A percentile compares a stretch with the other conserved stretches of the same genome.
Evolutionary conservation across 2,113 vertebrate species (phyloP).

Genomic region (Rhynchomys soricoides): DNA sequence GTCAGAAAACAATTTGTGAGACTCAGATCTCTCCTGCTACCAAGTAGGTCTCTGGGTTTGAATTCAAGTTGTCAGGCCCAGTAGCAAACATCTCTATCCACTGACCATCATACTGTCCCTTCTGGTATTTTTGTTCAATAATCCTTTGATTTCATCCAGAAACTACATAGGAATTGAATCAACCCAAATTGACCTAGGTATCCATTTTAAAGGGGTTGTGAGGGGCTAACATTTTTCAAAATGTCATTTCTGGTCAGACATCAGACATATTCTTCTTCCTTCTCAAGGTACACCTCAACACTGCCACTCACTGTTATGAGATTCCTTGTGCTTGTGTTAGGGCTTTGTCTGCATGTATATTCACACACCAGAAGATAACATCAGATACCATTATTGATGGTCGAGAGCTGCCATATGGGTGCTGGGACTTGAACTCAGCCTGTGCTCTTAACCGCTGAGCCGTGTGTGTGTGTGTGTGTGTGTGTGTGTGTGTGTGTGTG

Average conservation of each 20-base stretch:
- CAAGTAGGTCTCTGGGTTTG: too few species aligned
- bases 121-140: background rate
- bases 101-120: background rate
- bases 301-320: background rate
- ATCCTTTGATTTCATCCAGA: background rate
- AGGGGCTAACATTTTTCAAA: background rate
- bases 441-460: background rate
- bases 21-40: background rate
- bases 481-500: background rate
- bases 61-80: background rate
- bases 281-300: background rate
- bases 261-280: background rate
- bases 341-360: background rate
- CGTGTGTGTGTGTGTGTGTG: too few species aligned
- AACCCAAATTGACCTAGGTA: background rate
- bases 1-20: background rate
- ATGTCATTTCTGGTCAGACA: background rate
- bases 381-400: too few species aligned
- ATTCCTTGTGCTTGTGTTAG: background rate
- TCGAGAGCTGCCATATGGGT: too few species aligned
- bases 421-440: too few species aligned
- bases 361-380: background rate
- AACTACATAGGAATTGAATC: background rate
- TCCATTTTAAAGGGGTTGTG: conserved; percentile 17
- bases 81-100: background rate